A percentile compares a stretch with the other conserved stretches of the same genome.
These are phyloP conservation scores for Thripadectes ignobilis DNA, from an alignment of 2,797 vertebrate genomes.

Conservation along the genomic window DNA sequence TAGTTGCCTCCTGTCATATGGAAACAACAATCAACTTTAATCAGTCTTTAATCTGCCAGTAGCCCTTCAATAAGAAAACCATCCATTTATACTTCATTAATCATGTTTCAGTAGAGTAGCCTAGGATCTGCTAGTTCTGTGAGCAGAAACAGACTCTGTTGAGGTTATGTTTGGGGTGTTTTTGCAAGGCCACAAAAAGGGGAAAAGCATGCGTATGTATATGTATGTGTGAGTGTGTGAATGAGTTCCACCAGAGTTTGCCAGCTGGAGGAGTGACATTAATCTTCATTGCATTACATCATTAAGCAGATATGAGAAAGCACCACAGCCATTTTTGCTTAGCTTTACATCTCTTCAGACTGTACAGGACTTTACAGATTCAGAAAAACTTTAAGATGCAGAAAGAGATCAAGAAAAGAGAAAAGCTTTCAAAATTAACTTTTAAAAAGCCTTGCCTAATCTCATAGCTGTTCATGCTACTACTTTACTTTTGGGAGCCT, in stretches of 20 bases:
- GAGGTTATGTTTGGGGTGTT: neutral
- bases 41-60: conserved; percentile 26
- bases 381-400: neutral
- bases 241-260: conserved; percentile 3
- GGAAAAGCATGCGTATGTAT: neutral
- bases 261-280: conserved; percentile 24
- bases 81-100: conserved; percentile 50
- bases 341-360: neutral
- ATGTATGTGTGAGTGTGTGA: conserved; percentile 5
- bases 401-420: neutral
- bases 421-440: neutral
- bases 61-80: conserved; percentile 57
- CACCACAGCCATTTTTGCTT: neutral
- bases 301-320: neutral
- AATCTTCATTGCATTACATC: neutral
- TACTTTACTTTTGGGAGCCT: neutral
- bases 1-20: conserved; percentile 32
- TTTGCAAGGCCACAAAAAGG: neutral
- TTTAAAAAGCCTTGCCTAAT: neutral
- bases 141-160: neutral
- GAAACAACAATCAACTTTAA: neutral
- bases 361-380: neutral
- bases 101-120: conserved; percentile 35
- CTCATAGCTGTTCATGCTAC: neutral
- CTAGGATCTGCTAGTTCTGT: conserved; percentile 23